A percentile compares a stretch with the other conserved stretches of the same genome.
These are phyloP conservation scores for Indicator indicator DNA, from an alignment of 2,113 vertebrate genomes.

Conservation along the genomic window DNA sequence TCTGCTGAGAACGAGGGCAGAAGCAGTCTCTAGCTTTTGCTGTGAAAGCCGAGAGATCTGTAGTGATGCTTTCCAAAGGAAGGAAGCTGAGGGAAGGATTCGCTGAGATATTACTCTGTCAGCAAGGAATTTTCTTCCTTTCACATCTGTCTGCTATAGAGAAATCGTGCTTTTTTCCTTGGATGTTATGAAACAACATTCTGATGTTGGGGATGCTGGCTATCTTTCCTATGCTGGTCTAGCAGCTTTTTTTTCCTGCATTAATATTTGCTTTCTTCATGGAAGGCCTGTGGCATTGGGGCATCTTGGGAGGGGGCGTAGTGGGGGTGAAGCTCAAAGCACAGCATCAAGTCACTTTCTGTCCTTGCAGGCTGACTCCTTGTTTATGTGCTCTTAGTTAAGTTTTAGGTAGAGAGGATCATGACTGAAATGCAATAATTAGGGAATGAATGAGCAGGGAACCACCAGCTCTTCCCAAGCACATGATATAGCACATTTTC, in stretches of 20 bases:
- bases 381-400: not conserved
- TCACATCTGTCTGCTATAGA: not conserved
- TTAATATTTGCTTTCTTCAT: not conserved
- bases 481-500: constrained; percentile 25
- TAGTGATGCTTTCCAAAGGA: not conserved
- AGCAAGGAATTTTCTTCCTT: not conserved
- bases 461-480: not conserved
- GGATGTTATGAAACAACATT: not conserved
- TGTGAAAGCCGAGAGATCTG: not conserved
- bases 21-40: not conserved
- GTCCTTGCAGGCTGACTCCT: constrained; percentile 5
- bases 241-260: not conserved
- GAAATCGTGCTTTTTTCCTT: not conserved
- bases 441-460: not conserved
- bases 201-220: not conserved
- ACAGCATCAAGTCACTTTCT: constrained; percentile 13
- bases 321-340: not conserved
- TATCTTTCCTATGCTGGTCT: not conserved
- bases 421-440: constrained; percentile 1
- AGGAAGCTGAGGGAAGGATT: not conserved
- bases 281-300: not conserved
- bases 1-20: not conserved
- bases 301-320: not conserved
- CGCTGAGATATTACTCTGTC: not conserved
- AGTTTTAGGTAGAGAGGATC: constrained; percentile 20